phyloP scores from a whole-genome alignment of 2,113 vertebrate species.

The Bungarus multicinctus region DNA sequence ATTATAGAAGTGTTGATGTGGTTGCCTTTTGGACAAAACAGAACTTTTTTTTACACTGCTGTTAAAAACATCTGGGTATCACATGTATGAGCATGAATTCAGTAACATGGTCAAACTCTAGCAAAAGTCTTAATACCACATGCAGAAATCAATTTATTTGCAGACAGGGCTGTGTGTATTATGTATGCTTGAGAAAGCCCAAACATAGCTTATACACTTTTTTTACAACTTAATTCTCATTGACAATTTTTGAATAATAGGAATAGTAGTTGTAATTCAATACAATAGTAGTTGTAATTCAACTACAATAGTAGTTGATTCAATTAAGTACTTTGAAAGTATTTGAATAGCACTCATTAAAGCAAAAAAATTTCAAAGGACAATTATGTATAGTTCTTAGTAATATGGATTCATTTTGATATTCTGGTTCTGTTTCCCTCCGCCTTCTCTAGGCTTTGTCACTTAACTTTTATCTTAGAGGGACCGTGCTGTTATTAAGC shows the following conservation, averaged over 20 bases:
- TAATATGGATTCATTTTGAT: neutral
- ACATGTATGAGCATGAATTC: neutral
- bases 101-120: neutral
- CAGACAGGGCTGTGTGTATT: neutral
- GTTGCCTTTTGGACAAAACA: neutral
- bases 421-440: neutral
- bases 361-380: neutral
- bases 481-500: neutral
- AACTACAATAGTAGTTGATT: too few relatives aligned
- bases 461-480: neutral
- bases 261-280: neutral
- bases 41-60: neutral
- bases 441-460: neutral
- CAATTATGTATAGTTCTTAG: neutral
- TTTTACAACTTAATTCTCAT: neutral
- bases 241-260: neutral
- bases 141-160: neutral
- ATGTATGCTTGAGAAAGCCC: neutral
- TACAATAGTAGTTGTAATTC: neutral
- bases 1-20: neutral
- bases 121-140: neutral
- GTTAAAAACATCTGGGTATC: neutral
- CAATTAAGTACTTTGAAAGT: neutral
- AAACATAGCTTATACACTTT: neutral
- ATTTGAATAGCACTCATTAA: neutral